phyloP scores from a whole-genome alignment of 1,140 invertebrate species.

The Lordiphosa stackelbergi region DNA sequence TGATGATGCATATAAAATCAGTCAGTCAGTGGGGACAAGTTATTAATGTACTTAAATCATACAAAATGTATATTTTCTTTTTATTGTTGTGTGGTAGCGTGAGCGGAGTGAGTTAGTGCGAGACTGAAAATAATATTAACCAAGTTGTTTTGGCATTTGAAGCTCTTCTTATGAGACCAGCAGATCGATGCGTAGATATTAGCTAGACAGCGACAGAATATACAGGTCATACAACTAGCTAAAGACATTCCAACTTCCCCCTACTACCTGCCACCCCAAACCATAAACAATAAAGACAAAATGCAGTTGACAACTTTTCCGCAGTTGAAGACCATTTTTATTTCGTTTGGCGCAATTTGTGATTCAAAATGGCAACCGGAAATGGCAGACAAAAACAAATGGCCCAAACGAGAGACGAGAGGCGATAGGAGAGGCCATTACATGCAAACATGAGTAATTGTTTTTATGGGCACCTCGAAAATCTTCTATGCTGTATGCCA shows the following conservation, averaged over 20 bases:
- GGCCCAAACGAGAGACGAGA: neutral
- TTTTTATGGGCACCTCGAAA: too few species aligned
- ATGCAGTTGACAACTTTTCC: constrained; percentile 39
- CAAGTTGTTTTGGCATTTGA: too few species aligned
- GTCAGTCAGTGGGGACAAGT: too few species aligned
- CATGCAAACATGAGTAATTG: constrained; percentile 9
- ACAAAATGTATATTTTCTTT: too few species aligned
- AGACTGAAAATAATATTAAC: too few species aligned
- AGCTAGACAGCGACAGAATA: neutral
- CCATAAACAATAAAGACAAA: constrained; percentile 10
- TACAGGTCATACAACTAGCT: constrained; percentile 10
- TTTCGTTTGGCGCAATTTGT: constrained; percentile 32
- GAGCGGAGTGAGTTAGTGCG: too few species aligned
- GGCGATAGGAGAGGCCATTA: constrained; percentile 32
- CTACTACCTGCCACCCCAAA: neutral
- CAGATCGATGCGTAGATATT: too few species aligned
- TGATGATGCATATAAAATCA: too few species aligned
- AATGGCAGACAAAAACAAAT: constrained; percentile 32
- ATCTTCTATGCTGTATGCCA: too few species aligned
- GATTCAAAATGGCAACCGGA: constrained; percentile 49
- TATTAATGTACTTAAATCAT: too few species aligned
- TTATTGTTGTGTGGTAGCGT: too few species aligned
- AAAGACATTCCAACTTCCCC: neutral
- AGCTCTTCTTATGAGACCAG: too few species aligned
- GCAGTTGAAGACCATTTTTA: constrained; percentile 12